phyloP scores from a whole-genome alignment of 1,140 invertebrate species.

The Zaprionus kolodkinae region DNA sequence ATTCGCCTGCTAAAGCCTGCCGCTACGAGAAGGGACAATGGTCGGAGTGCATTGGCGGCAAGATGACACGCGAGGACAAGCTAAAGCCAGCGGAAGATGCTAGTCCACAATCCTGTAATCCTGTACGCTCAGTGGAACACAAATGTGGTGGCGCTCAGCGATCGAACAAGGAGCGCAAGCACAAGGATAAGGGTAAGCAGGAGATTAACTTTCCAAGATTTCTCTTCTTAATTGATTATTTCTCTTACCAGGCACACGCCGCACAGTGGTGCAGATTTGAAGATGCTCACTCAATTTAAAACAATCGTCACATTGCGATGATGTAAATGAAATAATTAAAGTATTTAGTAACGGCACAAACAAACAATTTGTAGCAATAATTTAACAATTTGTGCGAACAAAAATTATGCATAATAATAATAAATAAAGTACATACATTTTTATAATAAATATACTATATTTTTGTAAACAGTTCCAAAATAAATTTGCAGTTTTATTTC shows the following conservation, averaged over 20 bases:
- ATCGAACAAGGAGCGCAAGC: constrained; percentile 73
- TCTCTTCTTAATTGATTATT: background rate
- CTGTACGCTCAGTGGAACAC: constrained; percentile 85
- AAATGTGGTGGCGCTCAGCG: constrained; percentile 85
- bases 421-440: constrained; percentile 20
- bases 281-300: constrained; percentile 1
- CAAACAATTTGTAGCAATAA: constrained; percentile 29
- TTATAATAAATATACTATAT: background rate
- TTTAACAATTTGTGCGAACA: constrained; percentile 15
- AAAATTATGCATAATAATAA: constrained; percentile 27
- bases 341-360: constrained; percentile 39
- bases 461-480: constrained; percentile 2
- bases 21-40: constrained; percentile 92
- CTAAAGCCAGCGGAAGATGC: constrained; percentile 87
- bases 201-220: background rate
- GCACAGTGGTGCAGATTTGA: constrained; percentile 41
- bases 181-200: constrained; percentile 75
- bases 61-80: constrained; percentile 89
- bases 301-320: constrained; percentile 20
- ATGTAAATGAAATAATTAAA: constrained; percentile 28
- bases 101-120: constrained; percentile 85
- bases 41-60: constrained; percentile 89
- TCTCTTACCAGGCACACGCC: constrained; percentile 44
- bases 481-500: background rate
- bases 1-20: constrained; percentile 85